Evolutionary conservation across 2,113 vertebrate species (phyloP), one percentile per base, ranked within the genome.

Genomic region (Picathartes gymnocephalus): DNA sequence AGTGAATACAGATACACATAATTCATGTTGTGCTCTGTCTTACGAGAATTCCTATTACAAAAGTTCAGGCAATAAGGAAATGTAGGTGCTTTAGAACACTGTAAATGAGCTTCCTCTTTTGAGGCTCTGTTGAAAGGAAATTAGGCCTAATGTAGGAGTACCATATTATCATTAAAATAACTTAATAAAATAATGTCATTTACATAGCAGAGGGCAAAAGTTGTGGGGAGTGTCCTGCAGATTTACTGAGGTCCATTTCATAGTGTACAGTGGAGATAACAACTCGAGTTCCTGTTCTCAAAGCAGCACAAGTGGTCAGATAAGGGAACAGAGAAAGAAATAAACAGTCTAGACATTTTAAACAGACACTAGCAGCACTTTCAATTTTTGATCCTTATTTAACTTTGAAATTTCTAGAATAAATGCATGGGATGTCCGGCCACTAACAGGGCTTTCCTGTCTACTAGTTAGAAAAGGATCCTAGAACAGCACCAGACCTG

Each of bases 311-410:
- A 79, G 90, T 72, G 56, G 74, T 64, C 80, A 80, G 91, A 90
- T 70, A 95, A 87, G 87, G 88, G 72, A 90, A 70, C 15, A 76
- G 50, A 91, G 74, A 93, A 93, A 92, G 70, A 86, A 90, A 86
- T 83, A 71, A 92, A 20, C 95, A 45, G n/a, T 69, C 74, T 45
- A 62, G 65, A 45, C 56, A 31, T 76, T 83, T 82, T 62, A 10
- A 81, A 66, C 33, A 92, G 60, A 72, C 51, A 31, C 35, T 85
- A 87, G 35, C 30, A 90, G 9, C 51, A 45, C 35, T 81, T 82
- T 58, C 57, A 15, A 47, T 48, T 84, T 86, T 78, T 66, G 3
- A 62, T 81, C 62, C 47, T 79, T 57, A 50, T 14, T 57, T 85
- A 31, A 37, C 68, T 83, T 83, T 68, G 56, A 80, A 56, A 68